Evolutionary conservation across 1,140 invertebrate species (phyloP).

Genomic region (Drosophila saltans): DNA sequence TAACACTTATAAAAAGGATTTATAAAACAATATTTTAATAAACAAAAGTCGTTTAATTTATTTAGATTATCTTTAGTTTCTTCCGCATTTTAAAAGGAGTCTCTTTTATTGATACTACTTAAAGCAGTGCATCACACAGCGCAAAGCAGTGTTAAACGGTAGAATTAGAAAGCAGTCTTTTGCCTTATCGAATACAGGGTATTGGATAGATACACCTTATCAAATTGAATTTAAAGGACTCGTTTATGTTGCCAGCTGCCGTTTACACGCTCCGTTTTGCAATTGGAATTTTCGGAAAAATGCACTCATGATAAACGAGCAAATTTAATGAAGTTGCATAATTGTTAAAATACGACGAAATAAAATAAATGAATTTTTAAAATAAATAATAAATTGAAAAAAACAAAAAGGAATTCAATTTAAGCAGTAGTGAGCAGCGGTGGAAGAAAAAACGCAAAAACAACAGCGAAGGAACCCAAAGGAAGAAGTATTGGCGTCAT

Average conservation of each 20-base stretch:
- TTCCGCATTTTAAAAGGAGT: no score
- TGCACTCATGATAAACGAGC: conserved; percentile 54
- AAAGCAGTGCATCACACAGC: background rate
- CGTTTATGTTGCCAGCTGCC: conserved; percentile 11
- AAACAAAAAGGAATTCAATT: background rate
- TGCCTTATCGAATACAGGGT: background rate
- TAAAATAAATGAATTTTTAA: conserved; percentile 34
- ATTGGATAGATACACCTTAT: background rate
- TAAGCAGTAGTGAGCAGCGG: background rate
- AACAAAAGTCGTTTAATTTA: no score
- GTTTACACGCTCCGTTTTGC: conserved; percentile 49
- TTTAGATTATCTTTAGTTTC: no score
- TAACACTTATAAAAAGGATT: no score
- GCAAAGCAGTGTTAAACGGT: background rate
- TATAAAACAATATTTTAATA: no score
- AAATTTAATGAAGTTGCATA: conserved; percentile 70
- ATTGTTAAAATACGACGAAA: conserved; percentile 57
- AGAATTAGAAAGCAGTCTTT: background rate
- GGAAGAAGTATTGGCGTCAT: conserved; percentile 76
- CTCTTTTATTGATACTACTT: no score
- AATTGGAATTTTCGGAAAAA: conserved; percentile 50
- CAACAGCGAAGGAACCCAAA: background rate
- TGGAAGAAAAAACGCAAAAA: background rate
- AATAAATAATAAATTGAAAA: conserved; percentile 13
- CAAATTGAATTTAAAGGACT: conserved; percentile 4